phyloP scores from a whole-genome alignment of 2,113 vertebrate genomes.

The Macrotus californicus region DNA sequence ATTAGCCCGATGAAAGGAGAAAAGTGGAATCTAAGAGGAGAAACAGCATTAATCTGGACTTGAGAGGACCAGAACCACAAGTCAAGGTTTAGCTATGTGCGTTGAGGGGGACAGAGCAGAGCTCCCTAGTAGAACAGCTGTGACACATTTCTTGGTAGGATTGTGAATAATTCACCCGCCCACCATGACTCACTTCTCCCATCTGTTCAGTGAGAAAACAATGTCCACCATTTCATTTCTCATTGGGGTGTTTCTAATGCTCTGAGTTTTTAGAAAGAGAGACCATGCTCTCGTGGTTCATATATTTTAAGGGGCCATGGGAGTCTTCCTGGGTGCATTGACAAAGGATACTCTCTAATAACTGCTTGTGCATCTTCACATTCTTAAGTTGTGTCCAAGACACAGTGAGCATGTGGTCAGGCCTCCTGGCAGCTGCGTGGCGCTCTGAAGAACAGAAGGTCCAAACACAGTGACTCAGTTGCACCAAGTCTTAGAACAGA shows the following conservation, averaged over 20 bases:
- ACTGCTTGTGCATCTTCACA: background rate
- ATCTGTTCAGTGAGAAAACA: constrained; percentile 19
- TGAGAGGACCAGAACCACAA: background rate
- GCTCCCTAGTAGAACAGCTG: background rate
- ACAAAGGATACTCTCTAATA: background rate
- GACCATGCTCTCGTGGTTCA: background rate
- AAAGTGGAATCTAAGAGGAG: background rate
- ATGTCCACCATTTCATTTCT: background rate
- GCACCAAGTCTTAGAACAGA: background rate
- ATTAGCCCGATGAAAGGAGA: background rate
- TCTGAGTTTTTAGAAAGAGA: background rate
- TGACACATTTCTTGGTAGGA: background rate
- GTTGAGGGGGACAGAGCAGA: background rate
- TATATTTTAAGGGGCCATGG: background rate
- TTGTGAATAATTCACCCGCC: background rate
- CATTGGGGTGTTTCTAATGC: background rate
- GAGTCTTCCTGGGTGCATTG: background rate
- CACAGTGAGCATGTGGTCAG: background rate
- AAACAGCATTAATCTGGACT: background rate
- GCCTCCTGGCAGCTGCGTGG: background rate
- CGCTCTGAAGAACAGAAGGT: background rate
- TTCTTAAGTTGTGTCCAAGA: background rate
- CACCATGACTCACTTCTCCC: background rate
- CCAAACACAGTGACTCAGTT: background rate
- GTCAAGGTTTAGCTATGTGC: background rate